Conservation (phyloP, 2,888 invertebrate species). For the Merodon equestris region DNA sequence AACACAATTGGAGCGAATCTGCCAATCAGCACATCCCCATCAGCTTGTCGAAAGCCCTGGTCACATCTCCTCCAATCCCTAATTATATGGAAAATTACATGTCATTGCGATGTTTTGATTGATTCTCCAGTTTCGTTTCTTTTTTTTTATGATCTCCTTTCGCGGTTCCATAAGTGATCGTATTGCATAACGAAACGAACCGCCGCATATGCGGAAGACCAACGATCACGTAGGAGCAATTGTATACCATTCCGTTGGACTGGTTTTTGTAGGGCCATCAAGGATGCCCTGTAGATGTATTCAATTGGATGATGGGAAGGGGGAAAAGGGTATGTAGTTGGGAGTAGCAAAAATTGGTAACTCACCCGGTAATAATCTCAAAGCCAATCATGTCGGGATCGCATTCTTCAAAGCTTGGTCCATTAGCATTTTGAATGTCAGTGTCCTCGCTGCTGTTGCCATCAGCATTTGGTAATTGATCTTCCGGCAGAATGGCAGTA, state of each 20-base stretch:
- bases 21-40: not conserved
- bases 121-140: slow-evolving; percentile 40
- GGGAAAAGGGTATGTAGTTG: not conserved
- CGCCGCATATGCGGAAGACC: slow-evolving; percentile 32
- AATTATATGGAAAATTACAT: slow-evolving; percentile 67
- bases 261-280: too few species aligned
- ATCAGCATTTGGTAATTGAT: slow-evolving; percentile 72
- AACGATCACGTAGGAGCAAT: slow-evolving; percentile 57
- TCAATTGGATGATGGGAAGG: too few species aligned
- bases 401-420: slow-evolving; percentile 83
- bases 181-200: slow-evolving; percentile 49
- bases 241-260: slow-evolving; percentile 11
- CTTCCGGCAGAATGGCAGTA: slow-evolving; percentile 59
- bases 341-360: slow-evolving; percentile 60
- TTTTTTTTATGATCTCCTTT: slow-evolving; percentile 38
- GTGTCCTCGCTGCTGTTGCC: slow-evolving; percentile 70
- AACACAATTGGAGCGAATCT: not conserved
- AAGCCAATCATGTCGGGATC: slow-evolving; percentile 94
- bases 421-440: slow-evolving; percentile 70
- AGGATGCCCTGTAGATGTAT: too few species aligned
- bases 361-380: slow-evolving; percentile 92
- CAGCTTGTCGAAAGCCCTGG: slow-evolving; percentile 43
- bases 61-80: slow-evolving; percentile 58
- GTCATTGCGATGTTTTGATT: slow-evolving; percentile 65
- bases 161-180: slow-evolving; percentile 25